Percentiles rank a stretch among this genome's conserved stretches.
Evolutionary conservation across 2,888 invertebrate species (phyloP).

Genomic region (Hermodice carunculata): DNA sequence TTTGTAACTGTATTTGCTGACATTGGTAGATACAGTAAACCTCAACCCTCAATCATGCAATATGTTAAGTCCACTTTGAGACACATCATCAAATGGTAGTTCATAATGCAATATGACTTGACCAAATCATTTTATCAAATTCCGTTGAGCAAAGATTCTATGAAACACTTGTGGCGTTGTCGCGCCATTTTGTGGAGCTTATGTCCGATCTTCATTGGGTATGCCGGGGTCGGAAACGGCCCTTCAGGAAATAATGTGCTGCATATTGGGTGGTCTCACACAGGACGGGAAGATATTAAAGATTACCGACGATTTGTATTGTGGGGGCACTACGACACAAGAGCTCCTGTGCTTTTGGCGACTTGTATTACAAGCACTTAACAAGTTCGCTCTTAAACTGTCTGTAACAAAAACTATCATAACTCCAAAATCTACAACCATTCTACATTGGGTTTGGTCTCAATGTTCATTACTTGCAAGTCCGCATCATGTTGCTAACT

Average conservation of each 20-base stretch:
- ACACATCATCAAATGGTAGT: conserved; percentile 15
- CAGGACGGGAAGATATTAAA: conserved; percentile 39
- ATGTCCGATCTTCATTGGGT: conserved; percentile 24
- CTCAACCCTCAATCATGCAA: conserved; percentile 9
- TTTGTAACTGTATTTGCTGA: background rate
- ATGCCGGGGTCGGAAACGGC: conserved; percentile 12
- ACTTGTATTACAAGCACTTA: conserved; percentile 27
- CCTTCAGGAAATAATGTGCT: conserved; percentile 19
- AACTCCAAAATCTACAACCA: conserved; percentile 25
- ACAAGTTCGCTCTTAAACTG: conserved; percentile 17
- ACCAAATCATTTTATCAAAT: conserved; percentile 41
- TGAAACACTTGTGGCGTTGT: conserved; percentile 15
- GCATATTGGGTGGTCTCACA: conserved; percentile 32
- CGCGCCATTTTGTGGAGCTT: conserved; percentile 40
- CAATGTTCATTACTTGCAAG: conserved; percentile 35
- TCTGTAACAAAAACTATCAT: conserved; percentile 38
- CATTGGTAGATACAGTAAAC: background rate
- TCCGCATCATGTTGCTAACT: conserved; percentile 34
- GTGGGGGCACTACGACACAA: conserved; percentile 37
- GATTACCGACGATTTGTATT: conserved; percentile 44
- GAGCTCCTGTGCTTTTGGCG: conserved; percentile 30
- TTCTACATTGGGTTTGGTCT: conserved; percentile 42
- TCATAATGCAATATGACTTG: background rate
- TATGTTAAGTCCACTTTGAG: conserved; percentile 12
- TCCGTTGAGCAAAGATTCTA: conserved; percentile 26